Percentiles rank a stretch among this genome's conserved stretches.
phyloP scores from a whole-genome alignment of 2,113 vertebrate species.

The Anolis sagrei region DNA sequence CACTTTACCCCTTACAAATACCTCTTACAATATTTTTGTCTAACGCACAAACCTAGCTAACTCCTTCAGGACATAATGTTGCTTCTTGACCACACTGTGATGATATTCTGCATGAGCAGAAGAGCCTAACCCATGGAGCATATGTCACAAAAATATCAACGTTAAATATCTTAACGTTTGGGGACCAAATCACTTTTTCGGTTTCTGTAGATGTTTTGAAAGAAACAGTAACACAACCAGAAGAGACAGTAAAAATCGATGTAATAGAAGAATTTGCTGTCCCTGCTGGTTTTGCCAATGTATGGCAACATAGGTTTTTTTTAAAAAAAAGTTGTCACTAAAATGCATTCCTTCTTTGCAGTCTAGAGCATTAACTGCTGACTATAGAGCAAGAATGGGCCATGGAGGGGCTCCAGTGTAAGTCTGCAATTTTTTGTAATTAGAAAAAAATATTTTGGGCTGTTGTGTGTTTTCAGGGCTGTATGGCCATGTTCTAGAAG shows the following conservation, averaged over 20 bases:
- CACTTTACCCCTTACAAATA: neutral
- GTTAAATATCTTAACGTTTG: fast-evolving
- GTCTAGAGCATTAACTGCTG: neutral
- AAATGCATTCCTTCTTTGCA: fast-evolving
- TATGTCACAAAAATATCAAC: fast-evolving
- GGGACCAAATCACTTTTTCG: neutral
- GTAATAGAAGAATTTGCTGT: conserved; percentile 3
- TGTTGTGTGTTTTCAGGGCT: too few relatives aligned
- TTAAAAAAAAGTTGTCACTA: neutral
- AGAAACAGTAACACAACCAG: neutral
- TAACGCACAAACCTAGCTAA: fast-evolving
- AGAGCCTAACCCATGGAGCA: neutral
- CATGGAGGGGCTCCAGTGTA: too few relatives aligned
- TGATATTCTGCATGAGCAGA: neutral
- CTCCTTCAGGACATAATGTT: neutral
- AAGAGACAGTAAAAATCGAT: too few relatives aligned
- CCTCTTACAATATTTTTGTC: neutral
- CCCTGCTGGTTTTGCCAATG: neutral
- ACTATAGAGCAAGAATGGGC: neutral
- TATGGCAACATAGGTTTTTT: neutral
- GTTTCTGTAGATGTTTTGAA: neutral
- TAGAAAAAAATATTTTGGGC: too few relatives aligned
- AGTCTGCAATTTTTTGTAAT: too few relatives aligned
- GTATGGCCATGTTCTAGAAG: too few relatives aligned
- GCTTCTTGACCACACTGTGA: neutral